A percentile compares a stretch with the other conserved stretches of the same genome.
Conservation (phyloP, 2,888 invertebrate species). For the Oscheius sp. region DNA sequence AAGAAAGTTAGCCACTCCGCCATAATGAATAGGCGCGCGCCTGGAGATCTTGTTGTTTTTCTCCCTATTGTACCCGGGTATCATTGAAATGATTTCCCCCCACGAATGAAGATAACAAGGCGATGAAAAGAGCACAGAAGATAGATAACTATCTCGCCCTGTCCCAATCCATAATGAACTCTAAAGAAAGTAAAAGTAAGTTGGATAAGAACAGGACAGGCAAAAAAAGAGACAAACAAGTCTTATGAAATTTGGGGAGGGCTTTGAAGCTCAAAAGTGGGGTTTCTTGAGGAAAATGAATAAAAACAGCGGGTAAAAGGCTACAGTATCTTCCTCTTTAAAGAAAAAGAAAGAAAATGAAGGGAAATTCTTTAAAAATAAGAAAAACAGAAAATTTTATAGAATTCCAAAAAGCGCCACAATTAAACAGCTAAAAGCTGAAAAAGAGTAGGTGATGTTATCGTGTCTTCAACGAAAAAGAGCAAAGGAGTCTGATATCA, state of each 20-base stretch:
- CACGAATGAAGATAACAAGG: constrained; percentile 9
- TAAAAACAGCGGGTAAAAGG: not conserved
- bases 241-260: too few species aligned
- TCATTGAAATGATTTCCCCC: constrained; percentile 18
- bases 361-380: not conserved
- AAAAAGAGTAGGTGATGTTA: constrained; percentile 15
- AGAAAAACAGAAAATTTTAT: not conserved
- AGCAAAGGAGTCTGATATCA: not conserved
- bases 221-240: not conserved
- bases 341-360: too few species aligned
- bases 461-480: not conserved
- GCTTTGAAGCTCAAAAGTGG: not conserved
- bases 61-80: not conserved
- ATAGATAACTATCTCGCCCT: not conserved
- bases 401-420: not conserved
- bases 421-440: too few species aligned
- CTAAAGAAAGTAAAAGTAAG: constrained; percentile 18
- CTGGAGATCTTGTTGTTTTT: not conserved
- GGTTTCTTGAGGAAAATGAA: not conserved
- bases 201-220: not conserved
- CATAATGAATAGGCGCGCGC: too few species aligned
- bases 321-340: not conserved
- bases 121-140: constrained; percentile 6
- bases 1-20: too few species aligned
- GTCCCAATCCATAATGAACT: not conserved